Conservation (phyloP, 2,797 vertebrate genomes). For the Peromyscus attwateri region DNA sequence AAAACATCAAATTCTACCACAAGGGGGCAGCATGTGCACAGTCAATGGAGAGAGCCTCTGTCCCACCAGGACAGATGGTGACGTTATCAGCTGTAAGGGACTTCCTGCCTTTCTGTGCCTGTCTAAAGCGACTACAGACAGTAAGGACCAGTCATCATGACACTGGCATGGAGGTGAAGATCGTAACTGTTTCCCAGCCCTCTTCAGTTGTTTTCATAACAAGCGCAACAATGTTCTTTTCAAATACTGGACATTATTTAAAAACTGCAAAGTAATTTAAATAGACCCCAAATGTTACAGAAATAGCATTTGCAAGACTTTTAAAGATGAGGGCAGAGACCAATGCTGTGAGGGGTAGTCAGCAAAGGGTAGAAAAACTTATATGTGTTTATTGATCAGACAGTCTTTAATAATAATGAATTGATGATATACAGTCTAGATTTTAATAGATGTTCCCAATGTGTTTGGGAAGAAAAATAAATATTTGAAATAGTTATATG, state of each 20-base stretch:
- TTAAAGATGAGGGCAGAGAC: background rate
- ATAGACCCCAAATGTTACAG: background rate
- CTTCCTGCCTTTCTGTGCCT: background rate
- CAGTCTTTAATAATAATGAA: background rate
- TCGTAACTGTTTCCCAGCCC: background rate
- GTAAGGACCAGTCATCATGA: background rate
- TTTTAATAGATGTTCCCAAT: background rate
- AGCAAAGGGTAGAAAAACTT: background rate
- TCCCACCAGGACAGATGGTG: rapidly evolving
- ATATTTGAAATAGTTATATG: background rate
- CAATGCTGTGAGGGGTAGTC: background rate
- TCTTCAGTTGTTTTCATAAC: background rate
- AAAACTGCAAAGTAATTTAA: constrained; percentile 41
- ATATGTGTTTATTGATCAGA: background rate
- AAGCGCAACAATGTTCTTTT: background rate
- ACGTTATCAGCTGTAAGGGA: background rate
- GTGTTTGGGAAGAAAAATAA: background rate
- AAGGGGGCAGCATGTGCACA: constrained; percentile 17
- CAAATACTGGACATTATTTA: background rate
- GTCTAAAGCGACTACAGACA: background rate
- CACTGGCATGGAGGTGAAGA: background rate
- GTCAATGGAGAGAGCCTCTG: background rate
- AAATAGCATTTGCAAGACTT: background rate
- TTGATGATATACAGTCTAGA: background rate
- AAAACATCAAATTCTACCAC: background rate